Evolutionary conservation across 2,113 vertebrate species (phyloP), one percentile per base, ranked within the genome.

Genomic region (Apeltes quadracus): DNA sequence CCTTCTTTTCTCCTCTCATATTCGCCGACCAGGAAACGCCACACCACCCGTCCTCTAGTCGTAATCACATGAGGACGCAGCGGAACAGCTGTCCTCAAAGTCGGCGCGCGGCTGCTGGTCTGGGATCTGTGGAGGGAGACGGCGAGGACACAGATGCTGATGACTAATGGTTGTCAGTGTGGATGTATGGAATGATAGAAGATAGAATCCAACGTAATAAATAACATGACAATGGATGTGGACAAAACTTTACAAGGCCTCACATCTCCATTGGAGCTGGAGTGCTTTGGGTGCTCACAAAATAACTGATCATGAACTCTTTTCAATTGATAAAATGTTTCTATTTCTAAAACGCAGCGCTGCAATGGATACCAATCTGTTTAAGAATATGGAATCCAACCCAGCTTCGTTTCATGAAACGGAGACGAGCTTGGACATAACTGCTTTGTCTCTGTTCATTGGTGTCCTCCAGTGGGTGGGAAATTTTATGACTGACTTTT

Each of bases 61-160:
- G 68, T 72, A 72, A 78, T 76, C 76, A 72, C 85, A 78, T 0
- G 58, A 72, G 74, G 70, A n/a, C 8, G 34, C 44, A 20, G 41
- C 2, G 64, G 53, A 79, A 74, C 86, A 88, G 70, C 79, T 88
- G 85, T 77, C 65, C 54, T 83, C 74, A 77, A 63, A 63, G 83
- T 79, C 79, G 55, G 43, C 9, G 2, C 53, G 20, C 20, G 61
- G 29, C 81, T 44, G 69, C 55, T 56, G 70, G 63, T 3, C 66
- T 56, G 62, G 51, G 83, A 82, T 81, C 75, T 64, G 71, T 58
- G 57, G 64, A 56, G 48, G 39, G 18, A 64, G 41, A 44, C 61
- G 20, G 32, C 61, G 23, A 57, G 11, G 55, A 81, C 55, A 65
- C 75, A 75, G 81, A 75, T 72, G 70, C 43, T 55, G 20, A 44